Percentiles rank a stretch among this genome's conserved stretches.
Conservation (phyloP, 2,797 vertebrate genomes). For the Vipera ursinii region DNA sequence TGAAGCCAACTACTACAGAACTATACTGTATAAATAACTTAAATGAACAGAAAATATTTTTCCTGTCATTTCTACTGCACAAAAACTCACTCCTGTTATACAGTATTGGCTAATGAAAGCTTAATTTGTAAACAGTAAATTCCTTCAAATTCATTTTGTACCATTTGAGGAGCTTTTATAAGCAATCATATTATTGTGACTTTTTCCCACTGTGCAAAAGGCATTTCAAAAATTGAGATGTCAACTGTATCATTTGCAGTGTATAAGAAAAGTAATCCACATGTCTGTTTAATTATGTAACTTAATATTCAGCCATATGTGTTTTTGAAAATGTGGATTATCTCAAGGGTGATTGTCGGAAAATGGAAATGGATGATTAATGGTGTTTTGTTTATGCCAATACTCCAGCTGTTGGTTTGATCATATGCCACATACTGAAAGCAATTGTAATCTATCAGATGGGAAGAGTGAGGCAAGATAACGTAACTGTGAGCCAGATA, state of each 20-base stretch:
- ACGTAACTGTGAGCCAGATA: constrained; percentile 45
- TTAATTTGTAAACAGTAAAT: background rate
- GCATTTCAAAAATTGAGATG: constrained; percentile 40
- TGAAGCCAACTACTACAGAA: background rate
- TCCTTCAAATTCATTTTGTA: background rate
- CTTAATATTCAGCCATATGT: constrained; percentile 18
- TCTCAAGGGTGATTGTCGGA: constrained; percentile 54
- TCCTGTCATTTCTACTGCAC: background rate
- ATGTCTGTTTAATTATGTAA: background rate
- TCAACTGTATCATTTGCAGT: constrained; percentile 33
- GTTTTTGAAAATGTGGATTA: constrained; percentile 46
- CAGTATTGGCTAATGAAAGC: background rate
- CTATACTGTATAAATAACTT: constrained; percentile 4
- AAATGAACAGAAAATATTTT: background rate
- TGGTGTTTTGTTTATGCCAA: constrained; percentile 59
- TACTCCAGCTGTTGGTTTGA: constrained; percentile 70
- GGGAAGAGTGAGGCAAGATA: constrained; percentile 49
- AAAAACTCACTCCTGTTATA: background rate
- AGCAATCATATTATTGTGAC: background rate
- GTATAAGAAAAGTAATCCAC: constrained; percentile 43
- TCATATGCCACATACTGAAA: constrained; percentile 68
- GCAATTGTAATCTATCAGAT: constrained; percentile 65
- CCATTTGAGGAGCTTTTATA: background rate
- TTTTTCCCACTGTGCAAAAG: constrained; percentile 2
- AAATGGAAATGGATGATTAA: constrained; percentile 56